phyloP scores from a whole-genome alignment of 2,888 invertebrate genomes.

The Amphipoea lucens region DNA sequence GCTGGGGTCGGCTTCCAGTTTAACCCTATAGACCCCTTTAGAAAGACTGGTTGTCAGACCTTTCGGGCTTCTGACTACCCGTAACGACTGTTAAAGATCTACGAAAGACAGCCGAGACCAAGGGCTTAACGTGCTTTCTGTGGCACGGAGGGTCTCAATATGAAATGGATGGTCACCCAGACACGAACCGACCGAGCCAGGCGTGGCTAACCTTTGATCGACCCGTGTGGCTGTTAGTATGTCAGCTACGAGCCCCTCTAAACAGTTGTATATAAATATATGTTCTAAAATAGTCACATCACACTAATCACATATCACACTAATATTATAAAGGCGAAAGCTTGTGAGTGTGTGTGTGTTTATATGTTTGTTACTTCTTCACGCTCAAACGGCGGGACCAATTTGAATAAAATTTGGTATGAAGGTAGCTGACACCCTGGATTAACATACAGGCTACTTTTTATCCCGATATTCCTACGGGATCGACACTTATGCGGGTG shows the following conservation, averaged over 20 bases:
- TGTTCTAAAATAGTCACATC: not conserved
- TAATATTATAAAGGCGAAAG: no score
- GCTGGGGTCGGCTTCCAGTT: not conserved
- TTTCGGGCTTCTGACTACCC: not conserved
- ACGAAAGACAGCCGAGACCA: not conserved
- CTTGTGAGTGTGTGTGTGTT: no score
- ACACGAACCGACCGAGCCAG: not conserved
- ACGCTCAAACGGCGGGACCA: no score
- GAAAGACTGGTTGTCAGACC: not conserved
- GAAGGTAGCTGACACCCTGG: no score
- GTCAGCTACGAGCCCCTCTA: not conserved
- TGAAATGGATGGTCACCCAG: not conserved
- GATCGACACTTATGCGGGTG: no score
- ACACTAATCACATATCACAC: no score
- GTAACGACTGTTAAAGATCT: not conserved
- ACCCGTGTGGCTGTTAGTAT: not conserved
- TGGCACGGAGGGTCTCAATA: not conserved
- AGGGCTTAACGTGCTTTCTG: not conserved
- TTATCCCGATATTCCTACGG: no score
- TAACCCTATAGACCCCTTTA: not conserved
- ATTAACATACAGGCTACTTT: no score
- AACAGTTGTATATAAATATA: not conserved
- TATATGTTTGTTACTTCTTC: no score
- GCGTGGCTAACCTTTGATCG: not conserved
- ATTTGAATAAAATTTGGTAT: no score